A percentile compares a stretch with the other conserved stretches of the same genome.
phyloP scores from a whole-genome alignment of 2,888 invertebrate genomes.

The Athrips mouffetella region DNA sequence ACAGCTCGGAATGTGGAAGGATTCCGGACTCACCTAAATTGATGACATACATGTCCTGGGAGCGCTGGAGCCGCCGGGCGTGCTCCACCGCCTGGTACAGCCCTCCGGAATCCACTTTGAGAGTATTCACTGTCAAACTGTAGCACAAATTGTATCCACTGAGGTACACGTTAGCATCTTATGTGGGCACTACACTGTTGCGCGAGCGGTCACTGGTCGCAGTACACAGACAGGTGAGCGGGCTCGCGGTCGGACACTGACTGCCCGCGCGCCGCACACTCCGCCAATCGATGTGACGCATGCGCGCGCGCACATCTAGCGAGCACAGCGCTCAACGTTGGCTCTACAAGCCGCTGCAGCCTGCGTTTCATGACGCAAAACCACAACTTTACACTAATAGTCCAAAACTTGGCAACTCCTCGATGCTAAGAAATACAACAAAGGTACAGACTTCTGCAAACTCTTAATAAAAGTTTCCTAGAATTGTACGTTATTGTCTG shows the following conservation, averaged over 20 bases:
- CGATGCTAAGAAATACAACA: slow-evolving; percentile 24
- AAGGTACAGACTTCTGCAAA: slow-evolving; percentile 17
- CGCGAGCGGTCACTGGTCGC: slow-evolving; percentile 43
- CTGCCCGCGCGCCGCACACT: slow-evolving; percentile 28
- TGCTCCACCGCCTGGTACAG: slow-evolving; percentile 74
- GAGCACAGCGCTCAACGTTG: slow-evolving; percentile 23
- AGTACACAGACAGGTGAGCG: slow-evolving; percentile 49
- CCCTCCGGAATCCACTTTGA: slow-evolving; percentile 74
- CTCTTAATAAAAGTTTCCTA: slow-evolving; percentile 44
- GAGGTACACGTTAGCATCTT: slow-evolving; percentile 67
- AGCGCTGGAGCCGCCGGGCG: slow-evolving; percentile 73
- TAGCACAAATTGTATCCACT: slow-evolving; percentile 66
- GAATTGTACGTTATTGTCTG: slow-evolving; percentile 34
- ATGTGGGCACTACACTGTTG: slow-evolving; percentile 58
- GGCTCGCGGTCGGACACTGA: slow-evolving; percentile 62
- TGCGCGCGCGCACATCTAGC: slow-evolving; percentile 25
- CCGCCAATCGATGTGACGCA: slow-evolving; percentile 26
- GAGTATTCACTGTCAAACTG: slow-evolving; percentile 54
- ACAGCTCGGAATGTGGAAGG: slow-evolving; percentile 43
- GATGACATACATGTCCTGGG: slow-evolving; percentile 77
- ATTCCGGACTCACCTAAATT: slow-evolving; percentile 76
- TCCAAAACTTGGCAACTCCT: slow-evolving; percentile 51
- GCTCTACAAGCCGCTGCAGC: slow-evolving; percentile 7
- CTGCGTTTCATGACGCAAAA: slow-evolving; percentile 29
- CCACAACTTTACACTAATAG: slow-evolving; percentile 31